Conservation (phyloP, 2,888 invertebrate genomes). For the Geophilus truncorum region DNA sequence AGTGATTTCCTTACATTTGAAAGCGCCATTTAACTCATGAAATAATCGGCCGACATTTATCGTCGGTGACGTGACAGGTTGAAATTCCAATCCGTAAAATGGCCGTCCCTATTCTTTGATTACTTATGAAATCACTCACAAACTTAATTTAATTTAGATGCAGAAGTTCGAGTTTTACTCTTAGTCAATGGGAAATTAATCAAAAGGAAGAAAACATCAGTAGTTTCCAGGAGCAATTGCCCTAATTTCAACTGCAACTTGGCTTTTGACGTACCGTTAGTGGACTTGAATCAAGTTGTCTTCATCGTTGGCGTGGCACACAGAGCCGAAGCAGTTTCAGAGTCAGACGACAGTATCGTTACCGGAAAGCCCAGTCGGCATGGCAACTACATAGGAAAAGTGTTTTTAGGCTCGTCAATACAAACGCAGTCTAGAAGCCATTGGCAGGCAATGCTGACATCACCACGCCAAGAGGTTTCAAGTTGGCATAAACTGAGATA, state of each 20-base stretch:
- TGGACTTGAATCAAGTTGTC: background rate
- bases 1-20: no score
- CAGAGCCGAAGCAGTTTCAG: background rate
- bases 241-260: background rate
- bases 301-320: conserved; percentile 12
- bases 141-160: background rate
- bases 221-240: background rate
- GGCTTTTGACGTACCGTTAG: background rate
- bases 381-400: background rate
- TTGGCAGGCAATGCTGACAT: conserved; percentile 11
- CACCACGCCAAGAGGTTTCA: background rate
- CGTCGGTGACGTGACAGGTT: no score
- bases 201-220: background rate
- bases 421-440: background rate
- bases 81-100: no score
- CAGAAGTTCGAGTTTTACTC: conserved; percentile 17
- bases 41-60: no score
- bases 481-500: conserved; percentile 17
- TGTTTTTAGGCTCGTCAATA: background rate
- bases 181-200: background rate
- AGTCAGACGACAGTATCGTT: background rate
- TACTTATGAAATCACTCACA: no score
- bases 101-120: no score
- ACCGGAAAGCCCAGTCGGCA: background rate
- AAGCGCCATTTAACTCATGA: no score